Evolutionary conservation across 2,888 invertebrate genomes (phyloP).

Genomic region (Ganaspis brasiliensis): DNA sequence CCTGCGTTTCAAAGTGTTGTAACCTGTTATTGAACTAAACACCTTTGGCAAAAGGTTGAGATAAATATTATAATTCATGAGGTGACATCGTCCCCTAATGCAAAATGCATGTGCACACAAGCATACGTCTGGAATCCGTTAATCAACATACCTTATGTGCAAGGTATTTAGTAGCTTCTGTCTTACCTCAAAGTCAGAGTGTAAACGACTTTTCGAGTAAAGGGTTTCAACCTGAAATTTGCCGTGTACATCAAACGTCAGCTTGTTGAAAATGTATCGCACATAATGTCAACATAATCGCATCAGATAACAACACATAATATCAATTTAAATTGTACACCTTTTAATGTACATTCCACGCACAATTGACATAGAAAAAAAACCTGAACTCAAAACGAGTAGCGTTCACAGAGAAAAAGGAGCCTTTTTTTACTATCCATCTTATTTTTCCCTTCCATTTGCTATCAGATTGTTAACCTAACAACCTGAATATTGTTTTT

Average conservation of each 20-base stretch:
- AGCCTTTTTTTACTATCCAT: too few species aligned
- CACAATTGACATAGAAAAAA: too few species aligned
- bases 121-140: constrained; percentile 25
- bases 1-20: neutral
- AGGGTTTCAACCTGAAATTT: neutral
- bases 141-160: constrained; percentile 32
- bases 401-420: too few species aligned
- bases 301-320: too few species aligned
- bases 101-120: constrained; percentile 13
- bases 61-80: constrained; percentile 27
- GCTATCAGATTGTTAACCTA: too few species aligned
- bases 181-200: neutral
- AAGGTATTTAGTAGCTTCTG: constrained; percentile 25
- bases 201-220: constrained; percentile 9
- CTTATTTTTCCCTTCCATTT: too few species aligned
- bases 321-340: too few species aligned
- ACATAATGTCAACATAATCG: neutral
- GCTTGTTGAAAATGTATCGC: neutral
- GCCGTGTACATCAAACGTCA: neutral
- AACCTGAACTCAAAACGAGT: too few species aligned
- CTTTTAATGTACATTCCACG: too few species aligned
- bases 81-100: constrained; percentile 6
- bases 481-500: too few species aligned
- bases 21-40: neutral
- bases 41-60: neutral